Evolutionary conservation across 2,797 vertebrate species (phyloP).

Genomic region (Myripristis murdjan): DNA sequence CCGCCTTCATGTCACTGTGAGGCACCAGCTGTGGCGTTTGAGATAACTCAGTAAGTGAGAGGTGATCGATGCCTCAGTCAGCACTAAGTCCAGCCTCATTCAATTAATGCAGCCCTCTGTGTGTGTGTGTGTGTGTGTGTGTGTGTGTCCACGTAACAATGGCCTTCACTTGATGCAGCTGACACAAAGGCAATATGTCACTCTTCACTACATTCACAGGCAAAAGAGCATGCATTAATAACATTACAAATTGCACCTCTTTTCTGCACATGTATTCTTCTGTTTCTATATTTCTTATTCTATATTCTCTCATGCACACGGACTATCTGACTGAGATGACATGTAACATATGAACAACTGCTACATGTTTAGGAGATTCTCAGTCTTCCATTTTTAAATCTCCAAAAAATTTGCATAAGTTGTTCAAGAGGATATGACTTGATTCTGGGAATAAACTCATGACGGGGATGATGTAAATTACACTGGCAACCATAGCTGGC

Average conservation of each 20-base stretch:
- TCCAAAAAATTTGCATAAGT: not conserved
- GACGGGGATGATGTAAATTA: not conserved
- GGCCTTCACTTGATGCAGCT: slow-evolving; percentile 24
- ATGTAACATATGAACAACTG: not conserved
- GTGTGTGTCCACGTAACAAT: slow-evolving; percentile 29
- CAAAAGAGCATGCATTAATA: slow-evolving; percentile 36
- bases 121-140: slow-evolving; percentile 5
- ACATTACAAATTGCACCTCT: not conserved
- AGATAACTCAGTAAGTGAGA: slow-evolving; percentile 37
- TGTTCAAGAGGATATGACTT: not conserved
- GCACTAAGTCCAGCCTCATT: slow-evolving; percentile 18
- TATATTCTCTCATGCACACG: not conserved
- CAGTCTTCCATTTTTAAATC: not conserved
- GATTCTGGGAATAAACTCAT: not conserved
- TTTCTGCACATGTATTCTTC: not conserved
- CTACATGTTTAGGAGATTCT: not conserved
- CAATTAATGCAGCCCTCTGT: slow-evolving; percentile 3
- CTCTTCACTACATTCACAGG: slow-evolving; percentile 36
- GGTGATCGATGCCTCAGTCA: slow-evolving; percentile 22
- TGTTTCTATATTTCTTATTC: not conserved
- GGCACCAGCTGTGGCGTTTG: slow-evolving; percentile 19
- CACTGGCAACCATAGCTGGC: not conserved
- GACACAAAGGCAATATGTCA: slow-evolving; percentile 58
- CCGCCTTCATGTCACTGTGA: slow-evolving; percentile 10
- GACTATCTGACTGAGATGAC: not conserved